Evolutionary conservation across 2,113 vertebrate species (phyloP).

Genomic region (Mustela lutreola): DNA sequence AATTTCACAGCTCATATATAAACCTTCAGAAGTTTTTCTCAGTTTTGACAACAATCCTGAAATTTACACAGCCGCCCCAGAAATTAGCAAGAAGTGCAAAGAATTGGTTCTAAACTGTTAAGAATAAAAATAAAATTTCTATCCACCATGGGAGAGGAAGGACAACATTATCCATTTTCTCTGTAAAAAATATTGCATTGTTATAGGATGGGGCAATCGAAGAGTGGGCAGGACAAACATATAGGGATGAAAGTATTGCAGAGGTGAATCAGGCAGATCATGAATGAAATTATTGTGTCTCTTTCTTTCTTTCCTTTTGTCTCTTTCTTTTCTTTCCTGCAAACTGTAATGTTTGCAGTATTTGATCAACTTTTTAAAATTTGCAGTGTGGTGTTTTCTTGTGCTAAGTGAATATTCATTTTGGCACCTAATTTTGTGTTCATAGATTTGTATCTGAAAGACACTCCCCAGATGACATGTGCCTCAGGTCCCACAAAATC

Average conservation of each 20-base stretch:
- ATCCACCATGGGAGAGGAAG: neutral
- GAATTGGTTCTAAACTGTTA: slow-evolving; percentile 12
- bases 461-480: neutral
- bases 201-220: neutral
- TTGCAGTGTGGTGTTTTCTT: neutral
- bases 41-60: neutral
- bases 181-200: neutral
- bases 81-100: neutral
- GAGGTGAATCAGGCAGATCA: neutral
- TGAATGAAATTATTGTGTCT: neutral
- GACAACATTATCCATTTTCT: neutral
- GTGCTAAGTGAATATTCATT: neutral
- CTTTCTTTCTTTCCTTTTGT: neutral
- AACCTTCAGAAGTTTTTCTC: neutral
- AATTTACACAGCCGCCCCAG: neutral
- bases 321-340: neutral
- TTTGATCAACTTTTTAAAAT: neutral
- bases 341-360: neutral
- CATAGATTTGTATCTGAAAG: neutral
- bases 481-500: neutral
- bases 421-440: neutral
- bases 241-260: neutral
- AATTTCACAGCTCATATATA: neutral
- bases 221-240: neutral
- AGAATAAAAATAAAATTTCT: slow-evolving; percentile 27